These are phyloP conservation scores for Leptoclinus maculatus DNA, from an alignment of 2,797 vertebrate species.

Conservation along the genomic window DNA sequence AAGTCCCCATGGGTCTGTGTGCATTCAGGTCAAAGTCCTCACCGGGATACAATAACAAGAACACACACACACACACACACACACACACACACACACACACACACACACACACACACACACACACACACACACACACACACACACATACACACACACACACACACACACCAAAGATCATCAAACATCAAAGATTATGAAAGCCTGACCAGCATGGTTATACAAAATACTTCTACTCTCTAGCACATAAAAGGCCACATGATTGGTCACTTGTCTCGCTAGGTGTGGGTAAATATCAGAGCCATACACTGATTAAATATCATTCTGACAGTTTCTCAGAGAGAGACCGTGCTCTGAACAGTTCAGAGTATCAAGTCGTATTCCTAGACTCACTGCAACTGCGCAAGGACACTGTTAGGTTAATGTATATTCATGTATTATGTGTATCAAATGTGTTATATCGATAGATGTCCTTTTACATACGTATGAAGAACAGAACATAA, in stretches of 20 bases:
- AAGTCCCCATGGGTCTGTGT: no score
- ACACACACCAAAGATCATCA: not conserved
- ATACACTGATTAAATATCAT: conserved; percentile 7
- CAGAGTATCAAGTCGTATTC: not conserved
- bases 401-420: not conserved
- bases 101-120: no score
- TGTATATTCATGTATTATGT: not conserved
- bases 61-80: no score
- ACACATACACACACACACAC: not conserved
- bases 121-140: no score
- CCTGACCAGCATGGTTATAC: not conserved
- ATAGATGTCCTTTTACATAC: not conserved
- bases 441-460: not conserved
- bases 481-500: not conserved
- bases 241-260: conserved; percentile 26
- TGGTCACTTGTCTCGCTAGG: conserved; percentile 13
- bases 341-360: conserved; percentile 2
- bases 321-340: conserved; percentile 9
- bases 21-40: no score
- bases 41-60: no score
- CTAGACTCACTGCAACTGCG: not conserved
- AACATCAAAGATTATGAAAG: not conserved
- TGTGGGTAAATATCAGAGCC: conserved; percentile 28
- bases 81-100: no score
- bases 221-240: conserved; percentile 10